Base-by-base conservation (phyloP, 2,888 invertebrate genomes). In the Netelia inedita region DNA sequence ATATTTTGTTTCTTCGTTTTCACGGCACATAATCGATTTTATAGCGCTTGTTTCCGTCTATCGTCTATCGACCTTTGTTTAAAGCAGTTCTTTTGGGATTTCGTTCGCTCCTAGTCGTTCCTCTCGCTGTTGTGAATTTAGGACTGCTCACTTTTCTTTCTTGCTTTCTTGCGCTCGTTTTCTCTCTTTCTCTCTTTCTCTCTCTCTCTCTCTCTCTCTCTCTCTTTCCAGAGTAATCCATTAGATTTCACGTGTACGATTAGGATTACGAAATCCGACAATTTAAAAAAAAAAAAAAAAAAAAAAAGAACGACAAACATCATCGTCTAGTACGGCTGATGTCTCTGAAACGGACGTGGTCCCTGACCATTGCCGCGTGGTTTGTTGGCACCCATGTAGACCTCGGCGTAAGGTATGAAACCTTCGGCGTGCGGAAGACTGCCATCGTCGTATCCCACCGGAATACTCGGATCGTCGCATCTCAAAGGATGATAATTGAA, bases 331-430 rank as follows among this genome's bases (percentile, higher is more conserved):
- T 94, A 94, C 35, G 94, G 94, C 88, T 94, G 94, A 89, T 94
- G 94, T 93, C 94, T 91, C 88, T 94, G 94, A 89, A 94, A 94
- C 84, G 93, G 94, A 87, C 94, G 92, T 2, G 93, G 93, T 72
- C 93, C 93, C 71, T 91, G 93, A 76, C 92, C 92, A 43, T 92
- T 93, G 82, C 93, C 94, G 87, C 94, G 88, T 16, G 94, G 93
- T 88, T 94, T 94, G 78, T 92, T 88, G 1, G 85, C 91, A 79
- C 91, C 92, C 85, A 90, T 90, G 65, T 80, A 86, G 41, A 87
- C 86, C 46, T 84, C 82, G 1, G 85, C 71, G 57, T 82, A 85
- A 69, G 92, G 92, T 63, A 93, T 91, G 68, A 93, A 94, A 16
- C 92, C 93, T n/a, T 94, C 94, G 72, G 91, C 93, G 9, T 92